A percentile compares a stretch with the other conserved stretches of the same genome.
Conservation (phyloP, 2,888 invertebrate genomes). For the Diaprepes abbreviatus region DNA sequence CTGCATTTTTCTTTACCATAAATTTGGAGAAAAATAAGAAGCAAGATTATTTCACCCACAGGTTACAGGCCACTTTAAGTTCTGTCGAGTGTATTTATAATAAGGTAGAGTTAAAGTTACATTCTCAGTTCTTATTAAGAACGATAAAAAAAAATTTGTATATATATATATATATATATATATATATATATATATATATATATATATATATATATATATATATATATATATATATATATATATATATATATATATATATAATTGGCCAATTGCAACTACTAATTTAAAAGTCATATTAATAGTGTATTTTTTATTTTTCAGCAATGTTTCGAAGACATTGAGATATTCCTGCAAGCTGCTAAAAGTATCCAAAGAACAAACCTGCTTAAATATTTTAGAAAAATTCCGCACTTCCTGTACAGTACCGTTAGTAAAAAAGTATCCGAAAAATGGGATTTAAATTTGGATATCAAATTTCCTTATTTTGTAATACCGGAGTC, state of each 20-base stretch:
- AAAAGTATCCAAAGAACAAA: constrained; percentile 48
- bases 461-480: constrained; percentile 82
- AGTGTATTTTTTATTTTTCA: no score
- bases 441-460: constrained; percentile 68
- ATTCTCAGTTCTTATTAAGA: no score
- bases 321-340: constrained; percentile 58
- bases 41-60: constrained; percentile 73
- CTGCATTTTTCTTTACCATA: constrained; percentile 79
- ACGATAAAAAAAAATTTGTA: no score
- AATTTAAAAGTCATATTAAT: no score
- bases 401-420: constrained; percentile 52
- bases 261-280: no score
- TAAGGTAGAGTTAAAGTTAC: constrained; percentile 79
- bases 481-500: constrained; percentile 83
- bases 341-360: constrained; percentile 51
- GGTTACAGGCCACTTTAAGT: constrained; percentile 77
- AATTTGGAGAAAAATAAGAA: constrained; percentile 82
- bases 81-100: constrained; percentile 84
- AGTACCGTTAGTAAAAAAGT: constrained; percentile 57
- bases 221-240: no score
- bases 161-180: no score
- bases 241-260: no score
- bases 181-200: no score
- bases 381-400: constrained; percentile 48
- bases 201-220: no score